phyloP scores from a whole-genome alignment of 2,888 invertebrate species.

The Amblyteles armatorius region DNA sequence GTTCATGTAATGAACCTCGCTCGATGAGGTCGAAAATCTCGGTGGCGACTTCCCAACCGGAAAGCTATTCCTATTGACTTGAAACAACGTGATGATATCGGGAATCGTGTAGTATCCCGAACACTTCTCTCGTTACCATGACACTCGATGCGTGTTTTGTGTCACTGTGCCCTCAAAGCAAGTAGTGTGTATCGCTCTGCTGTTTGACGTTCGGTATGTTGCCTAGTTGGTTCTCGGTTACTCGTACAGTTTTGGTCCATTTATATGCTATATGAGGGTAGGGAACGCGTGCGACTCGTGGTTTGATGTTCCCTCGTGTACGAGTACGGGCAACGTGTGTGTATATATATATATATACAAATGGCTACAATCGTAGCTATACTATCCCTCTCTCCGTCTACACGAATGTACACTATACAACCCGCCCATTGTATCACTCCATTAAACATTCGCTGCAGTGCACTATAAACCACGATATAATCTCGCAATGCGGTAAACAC shows the following conservation, averaged over 20 bases:
- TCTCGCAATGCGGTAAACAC: conserved; percentile 82
- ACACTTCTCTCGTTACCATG: not conserved
- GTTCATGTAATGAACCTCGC: not conserved
- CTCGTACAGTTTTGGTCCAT: conserved; percentile 17
- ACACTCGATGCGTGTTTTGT: not conserved
- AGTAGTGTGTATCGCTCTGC: not conserved
- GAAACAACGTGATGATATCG: not conserved
- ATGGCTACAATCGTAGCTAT: not conserved
- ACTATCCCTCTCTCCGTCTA: not conserved
- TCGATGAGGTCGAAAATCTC: not conserved
- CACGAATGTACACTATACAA: conserved; percentile 38
- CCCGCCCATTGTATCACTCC: conserved; percentile 79
- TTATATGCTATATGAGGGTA: conserved; percentile 34
- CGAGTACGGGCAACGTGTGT: not conserved
- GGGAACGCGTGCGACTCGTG: conserved; percentile 21
- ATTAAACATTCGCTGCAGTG: conserved; percentile 82
- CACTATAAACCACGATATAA: conserved; percentile 82
- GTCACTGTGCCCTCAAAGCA: not conserved
- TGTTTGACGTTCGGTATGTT: not conserved
- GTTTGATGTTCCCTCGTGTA: conserved; percentile 28
- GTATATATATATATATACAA: conserved; percentile 6
- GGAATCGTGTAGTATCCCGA: not conserved
- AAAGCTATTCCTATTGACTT: not conserved
- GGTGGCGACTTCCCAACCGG: not conserved
- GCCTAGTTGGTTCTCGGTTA: not conserved